These are phyloP conservation scores for Grus americana DNA, from an alignment of 2,113 vertebrate genomes.

Conservation along the genomic window DNA sequence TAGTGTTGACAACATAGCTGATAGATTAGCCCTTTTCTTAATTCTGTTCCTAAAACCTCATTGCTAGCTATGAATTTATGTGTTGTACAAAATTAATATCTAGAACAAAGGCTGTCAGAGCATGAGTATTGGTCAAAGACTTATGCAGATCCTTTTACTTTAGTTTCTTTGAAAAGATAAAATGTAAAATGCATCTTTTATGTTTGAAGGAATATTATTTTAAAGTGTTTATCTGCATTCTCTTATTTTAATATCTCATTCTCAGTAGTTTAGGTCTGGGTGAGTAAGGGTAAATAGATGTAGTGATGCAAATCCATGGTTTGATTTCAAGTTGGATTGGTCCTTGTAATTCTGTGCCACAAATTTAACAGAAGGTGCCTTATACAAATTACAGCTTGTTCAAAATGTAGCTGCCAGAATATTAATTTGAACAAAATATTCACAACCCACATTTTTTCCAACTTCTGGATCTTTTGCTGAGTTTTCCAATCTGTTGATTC, in stretches of 20 bases:
- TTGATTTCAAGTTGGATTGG: conserved; percentile 62
- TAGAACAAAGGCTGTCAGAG: background rate
- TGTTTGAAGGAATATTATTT: background rate
- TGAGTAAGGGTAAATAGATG: conserved; percentile 49
- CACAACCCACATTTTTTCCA: conserved; percentile 31
- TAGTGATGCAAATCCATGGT: conserved; percentile 43
- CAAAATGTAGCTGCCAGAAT: conserved; percentile 74
- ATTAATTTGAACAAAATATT: conserved; percentile 75
- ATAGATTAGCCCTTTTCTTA: conserved; percentile 22
- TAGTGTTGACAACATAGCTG: background rate
- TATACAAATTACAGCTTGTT: conserved; percentile 72
- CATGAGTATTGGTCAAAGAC: background rate
- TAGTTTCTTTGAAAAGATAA: background rate
- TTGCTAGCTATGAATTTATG: background rate
- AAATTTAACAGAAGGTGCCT: conserved; percentile 74
- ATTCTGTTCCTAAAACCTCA: background rate
- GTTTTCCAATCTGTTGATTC: conserved; percentile 59
- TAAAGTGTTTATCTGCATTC: background rate
- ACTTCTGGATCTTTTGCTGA: conserved; percentile 54
- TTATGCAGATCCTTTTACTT: background rate
- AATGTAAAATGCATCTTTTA: background rate
- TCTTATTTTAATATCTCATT: conserved; percentile 3
- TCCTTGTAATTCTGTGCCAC: conserved; percentile 51
- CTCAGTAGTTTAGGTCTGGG: background rate
- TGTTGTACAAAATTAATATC: background rate